These are phyloP conservation scores for Temnopleurus reevesii DNA, from an alignment of 53 echinoderm and acorn worm species.

Conservation along the genomic window DNA sequence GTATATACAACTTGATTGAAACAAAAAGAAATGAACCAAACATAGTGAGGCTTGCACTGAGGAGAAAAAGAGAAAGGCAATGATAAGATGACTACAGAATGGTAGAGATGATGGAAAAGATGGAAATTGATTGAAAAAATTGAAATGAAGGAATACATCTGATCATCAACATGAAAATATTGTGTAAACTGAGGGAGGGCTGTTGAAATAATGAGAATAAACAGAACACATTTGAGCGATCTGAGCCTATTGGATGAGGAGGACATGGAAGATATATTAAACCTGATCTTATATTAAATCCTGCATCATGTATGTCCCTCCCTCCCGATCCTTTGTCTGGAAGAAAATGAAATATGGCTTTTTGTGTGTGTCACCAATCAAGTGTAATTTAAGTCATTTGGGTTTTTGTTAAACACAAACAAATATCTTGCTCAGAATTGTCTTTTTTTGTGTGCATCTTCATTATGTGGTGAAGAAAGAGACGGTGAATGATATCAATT, in stretches of 20 bases:
- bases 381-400: background rate
- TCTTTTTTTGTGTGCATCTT: background rate
- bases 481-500: no score
- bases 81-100: background rate
- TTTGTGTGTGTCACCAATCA: conserved; percentile 27
- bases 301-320: background rate
- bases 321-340: background rate
- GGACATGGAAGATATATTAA: background rate
- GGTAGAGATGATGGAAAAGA: background rate
- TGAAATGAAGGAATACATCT: background rate
- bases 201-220: no score
- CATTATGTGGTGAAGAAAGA: no score
- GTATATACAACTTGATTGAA: no score
- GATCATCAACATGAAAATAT: no score
- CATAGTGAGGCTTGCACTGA: background rate
- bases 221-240: no score
- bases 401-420: background rate
- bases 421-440: background rate
- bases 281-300: background rate
- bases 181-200: no score
- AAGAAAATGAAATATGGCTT: background rate
- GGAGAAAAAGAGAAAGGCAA: background rate
- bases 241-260: background rate
- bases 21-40: no score
- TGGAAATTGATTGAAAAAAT: background rate